A percentile compares a stretch with the other conserved stretches of the same genome.
These are phyloP conservation scores for Nasua narica DNA, from an alignment of 2,797 vertebrate species.

Conservation along the genomic window DNA sequence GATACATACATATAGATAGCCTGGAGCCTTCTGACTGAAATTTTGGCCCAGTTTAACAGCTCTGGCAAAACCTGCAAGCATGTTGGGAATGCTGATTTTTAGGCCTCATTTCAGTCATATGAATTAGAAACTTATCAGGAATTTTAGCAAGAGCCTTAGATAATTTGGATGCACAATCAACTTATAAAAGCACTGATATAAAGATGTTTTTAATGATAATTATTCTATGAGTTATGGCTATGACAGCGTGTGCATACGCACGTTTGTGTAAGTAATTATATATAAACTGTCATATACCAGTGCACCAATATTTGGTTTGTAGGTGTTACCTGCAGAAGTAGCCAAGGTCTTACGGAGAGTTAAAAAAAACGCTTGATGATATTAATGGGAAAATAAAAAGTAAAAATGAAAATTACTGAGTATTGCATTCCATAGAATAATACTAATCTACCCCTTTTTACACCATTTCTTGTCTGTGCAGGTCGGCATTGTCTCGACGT, in stretches of 20 bases:
- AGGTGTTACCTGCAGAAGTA: neutral
- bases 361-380: conserved; percentile 10
- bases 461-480: neutral
- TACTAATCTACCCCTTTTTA: neutral
- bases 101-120: neutral
- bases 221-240: neutral
- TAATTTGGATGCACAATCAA: neutral
- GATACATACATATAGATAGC: neutral
- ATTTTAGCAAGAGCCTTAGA: neutral
- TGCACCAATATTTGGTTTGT: neutral
- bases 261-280: neutral
- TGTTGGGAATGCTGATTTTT: neutral
- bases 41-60: neutral
- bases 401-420: neutral
- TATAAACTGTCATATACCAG: neutral
- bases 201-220: neutral
- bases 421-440: neutral
- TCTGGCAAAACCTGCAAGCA: neutral
- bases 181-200: neutral
- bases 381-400: neutral
- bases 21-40: neutral
- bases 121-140: neutral
- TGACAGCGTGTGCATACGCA: neutral
- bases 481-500: neutral
- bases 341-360: neutral